phyloP scores from a whole-genome alignment of 2,797 vertebrate species.

The Sebastes jordani region DNA sequence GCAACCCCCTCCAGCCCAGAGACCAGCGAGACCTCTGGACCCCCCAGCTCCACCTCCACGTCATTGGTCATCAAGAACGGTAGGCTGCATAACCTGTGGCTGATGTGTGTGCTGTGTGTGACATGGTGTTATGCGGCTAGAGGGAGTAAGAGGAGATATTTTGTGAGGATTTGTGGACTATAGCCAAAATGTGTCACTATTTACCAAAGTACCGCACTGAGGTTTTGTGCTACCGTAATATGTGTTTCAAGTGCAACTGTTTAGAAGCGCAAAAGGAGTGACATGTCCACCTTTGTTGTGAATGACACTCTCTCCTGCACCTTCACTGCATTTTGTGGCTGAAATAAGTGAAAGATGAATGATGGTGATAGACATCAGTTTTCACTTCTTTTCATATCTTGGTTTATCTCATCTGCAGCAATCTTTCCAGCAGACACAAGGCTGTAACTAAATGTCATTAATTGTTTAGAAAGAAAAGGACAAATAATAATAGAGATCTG shows the following conservation, averaged over 20 bases:
- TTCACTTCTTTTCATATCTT: not conserved
- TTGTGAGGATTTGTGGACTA: not conserved
- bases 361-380: not conserved
- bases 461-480: not conserved
- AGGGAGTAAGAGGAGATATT: too few species aligned
- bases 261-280: too few species aligned
- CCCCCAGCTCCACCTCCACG: constrained; percentile 59
- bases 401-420: not conserved
- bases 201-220: too few species aligned
- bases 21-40: constrained; percentile 74
- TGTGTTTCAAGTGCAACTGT: too few species aligned
- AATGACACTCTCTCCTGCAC: too few species aligned
- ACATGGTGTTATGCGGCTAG: not conserved
- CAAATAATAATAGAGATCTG: not conserved
- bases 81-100: constrained; percentile 40
- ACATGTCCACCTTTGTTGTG: too few species aligned
- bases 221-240: too few species aligned
- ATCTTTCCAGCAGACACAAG: not conserved
- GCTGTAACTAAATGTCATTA: not conserved
- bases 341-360: not conserved
- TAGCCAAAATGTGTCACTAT: not conserved
- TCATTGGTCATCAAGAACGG: constrained; percentile 86
- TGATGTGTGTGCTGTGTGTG: not conserved
- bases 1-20: constrained; percentile 77
- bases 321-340: not conserved